These are phyloP conservation scores for Hermaeophaga mercurialis DNA, from an alignment of 2,888 invertebrate genomes.

Conservation along the genomic window DNA sequence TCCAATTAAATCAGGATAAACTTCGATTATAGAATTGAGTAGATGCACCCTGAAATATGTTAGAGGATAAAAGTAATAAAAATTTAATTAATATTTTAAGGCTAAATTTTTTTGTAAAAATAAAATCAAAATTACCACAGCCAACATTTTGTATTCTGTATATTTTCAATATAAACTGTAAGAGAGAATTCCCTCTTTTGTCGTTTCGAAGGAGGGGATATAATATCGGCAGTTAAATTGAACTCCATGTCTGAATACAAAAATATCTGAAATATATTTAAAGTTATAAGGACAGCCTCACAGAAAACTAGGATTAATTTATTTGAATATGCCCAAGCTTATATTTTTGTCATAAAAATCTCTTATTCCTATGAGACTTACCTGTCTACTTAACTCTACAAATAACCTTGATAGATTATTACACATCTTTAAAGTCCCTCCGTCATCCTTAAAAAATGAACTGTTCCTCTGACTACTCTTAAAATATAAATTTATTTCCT, in stretches of 20 bases:
- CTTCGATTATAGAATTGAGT: constrained; percentile 51
- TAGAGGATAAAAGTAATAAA: background rate
- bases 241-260: constrained; percentile 27
- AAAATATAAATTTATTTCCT: constrained; percentile 40
- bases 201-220: constrained; percentile 34
- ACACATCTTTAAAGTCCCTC: constrained; percentile 37
- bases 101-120: too few relatives aligned
- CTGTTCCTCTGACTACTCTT: constrained; percentile 38
- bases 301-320: too few relatives aligned
- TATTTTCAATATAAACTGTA: constrained; percentile 47
- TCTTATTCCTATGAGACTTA: too few relatives aligned
- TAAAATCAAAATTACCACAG: constrained; percentile 47
- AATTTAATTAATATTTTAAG: background rate
- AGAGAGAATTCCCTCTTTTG: constrained; percentile 39
- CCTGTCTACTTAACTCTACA: constrained; percentile 55
- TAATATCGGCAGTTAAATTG: constrained; percentile 22
- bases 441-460: constrained; percentile 38
- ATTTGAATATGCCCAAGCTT: too few relatives aligned
- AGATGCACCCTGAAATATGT: constrained; percentile 54
- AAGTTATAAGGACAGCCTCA: too few relatives aligned
- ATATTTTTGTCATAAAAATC: too few relatives aligned
- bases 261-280: constrained; percentile 32
- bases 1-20: constrained; percentile 55
- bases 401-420: constrained; percentile 46
- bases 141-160: constrained; percentile 54